Percentiles rank a stretch among this genome's conserved stretches.
These are phyloP conservation scores for Ditula angustiorana DNA, from an alignment of 2,888 invertebrate genomes.

Conservation along the genomic window DNA sequence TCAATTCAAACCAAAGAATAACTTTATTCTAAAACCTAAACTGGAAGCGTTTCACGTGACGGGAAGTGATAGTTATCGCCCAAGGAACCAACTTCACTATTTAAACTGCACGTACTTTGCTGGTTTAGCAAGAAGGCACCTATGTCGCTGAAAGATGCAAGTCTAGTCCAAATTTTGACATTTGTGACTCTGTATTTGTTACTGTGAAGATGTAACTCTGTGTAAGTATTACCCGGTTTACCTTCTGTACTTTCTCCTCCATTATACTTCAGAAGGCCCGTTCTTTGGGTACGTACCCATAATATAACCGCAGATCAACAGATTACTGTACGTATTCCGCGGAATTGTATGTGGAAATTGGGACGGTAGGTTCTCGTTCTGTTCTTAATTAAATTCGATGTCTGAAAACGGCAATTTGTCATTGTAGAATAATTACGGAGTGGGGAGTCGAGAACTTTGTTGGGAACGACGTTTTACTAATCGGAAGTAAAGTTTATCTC, in stretches of 20 bases:
- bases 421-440: conserved; percentile 45
- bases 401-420: conserved; percentile 52
- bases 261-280: conserved; percentile 1
- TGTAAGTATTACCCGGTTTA: no score
- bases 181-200: no score
- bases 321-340: conserved; percentile 64
- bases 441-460: conserved; percentile 20
- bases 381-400: conserved; percentile 67
- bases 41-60: no score
- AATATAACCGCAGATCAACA: conserved; percentile 73
- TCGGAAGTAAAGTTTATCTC: conserved; percentile 33
- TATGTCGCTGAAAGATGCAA: no score
- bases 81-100: no score
- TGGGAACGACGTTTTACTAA: conserved; percentile 22
- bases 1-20: no score
- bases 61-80: no score
- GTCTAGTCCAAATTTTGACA: no score
- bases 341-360: conserved; percentile 72
- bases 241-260: not conserved
- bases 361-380: conserved; percentile 61
- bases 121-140: no score
- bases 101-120: no score
- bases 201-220: no score
- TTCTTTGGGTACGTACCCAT: conserved; percentile 11
- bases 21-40: no score